Evolutionary conservation across 2,113 vertebrate species (phyloP).

Genomic region (Caranx ignobilis): DNA sequence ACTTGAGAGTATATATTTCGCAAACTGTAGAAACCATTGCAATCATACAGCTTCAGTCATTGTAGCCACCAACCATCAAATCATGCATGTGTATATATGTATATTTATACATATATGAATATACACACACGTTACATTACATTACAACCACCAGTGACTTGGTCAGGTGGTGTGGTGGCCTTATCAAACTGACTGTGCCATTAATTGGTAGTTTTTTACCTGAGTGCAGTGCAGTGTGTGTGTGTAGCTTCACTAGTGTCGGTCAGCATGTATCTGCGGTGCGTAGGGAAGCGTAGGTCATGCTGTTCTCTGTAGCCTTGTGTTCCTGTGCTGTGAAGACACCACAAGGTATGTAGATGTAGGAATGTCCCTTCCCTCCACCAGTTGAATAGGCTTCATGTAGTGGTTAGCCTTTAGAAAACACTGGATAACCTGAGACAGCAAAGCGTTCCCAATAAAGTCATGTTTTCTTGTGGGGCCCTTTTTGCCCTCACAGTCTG

Average conservation of each 20-base stretch:
- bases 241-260: slow-evolving; percentile 67
- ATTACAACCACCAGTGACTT: slow-evolving; percentile 47
- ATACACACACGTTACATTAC: neutral
- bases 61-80: slow-evolving; percentile 45
- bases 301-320: slow-evolving; percentile 70
- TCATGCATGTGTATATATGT: neutral
- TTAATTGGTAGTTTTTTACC: slow-evolving; percentile 54
- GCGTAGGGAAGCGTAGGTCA: slow-evolving; percentile 62
- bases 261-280: slow-evolving; percentile 48
- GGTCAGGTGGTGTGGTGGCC: slow-evolving; percentile 59
- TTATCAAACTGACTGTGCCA: slow-evolving; percentile 63
- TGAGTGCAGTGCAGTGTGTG: slow-evolving; percentile 61
- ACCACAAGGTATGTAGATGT: slow-evolving; percentile 62
- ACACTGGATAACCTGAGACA: slow-evolving; percentile 68
- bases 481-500: slow-evolving; percentile 14
- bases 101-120: no score
- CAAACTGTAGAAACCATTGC: slow-evolving; percentile 48
- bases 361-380: slow-evolving; percentile 46
- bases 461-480: slow-evolving; percentile 22
- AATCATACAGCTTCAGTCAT: slow-evolving; percentile 39
- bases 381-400: slow-evolving; percentile 45
- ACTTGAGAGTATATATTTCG: slow-evolving; percentile 41
- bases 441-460: slow-evolving; percentile 41
- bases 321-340: slow-evolving; percentile 67
- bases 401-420: slow-evolving; percentile 51